phyloP scores from a whole-genome alignment of 2,888 invertebrate genomes.

The Andrena praecox region DNA sequence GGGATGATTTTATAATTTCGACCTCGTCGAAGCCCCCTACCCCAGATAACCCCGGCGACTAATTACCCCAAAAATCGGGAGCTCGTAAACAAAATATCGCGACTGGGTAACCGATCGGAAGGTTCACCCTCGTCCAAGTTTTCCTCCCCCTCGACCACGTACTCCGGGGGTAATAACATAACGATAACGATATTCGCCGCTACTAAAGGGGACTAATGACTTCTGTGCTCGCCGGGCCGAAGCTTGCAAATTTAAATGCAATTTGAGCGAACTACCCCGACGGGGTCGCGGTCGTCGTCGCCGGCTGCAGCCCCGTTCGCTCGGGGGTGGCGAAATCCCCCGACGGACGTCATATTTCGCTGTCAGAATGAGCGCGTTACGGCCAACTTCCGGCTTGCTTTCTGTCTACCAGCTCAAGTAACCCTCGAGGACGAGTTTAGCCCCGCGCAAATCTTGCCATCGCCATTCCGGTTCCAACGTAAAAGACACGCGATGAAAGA shows the following conservation, averaged over 20 bases:
- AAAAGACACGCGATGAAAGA: not conserved
- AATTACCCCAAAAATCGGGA: not conserved
- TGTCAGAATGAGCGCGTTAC: slow-evolving; percentile 53
- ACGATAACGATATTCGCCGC: slow-evolving; percentile 53
- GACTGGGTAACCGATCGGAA: slow-evolving; percentile 18
- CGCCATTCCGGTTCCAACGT: not conserved
- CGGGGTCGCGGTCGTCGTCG: slow-evolving; percentile 49
- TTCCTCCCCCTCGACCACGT: slow-evolving; percentile 1
- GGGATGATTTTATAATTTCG: too few species aligned
- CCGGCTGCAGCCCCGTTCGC: slow-evolving; percentile 40
- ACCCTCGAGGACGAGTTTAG: slow-evolving; percentile 37
- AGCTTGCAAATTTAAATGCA: slow-evolving; percentile 69
- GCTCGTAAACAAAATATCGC: slow-evolving; percentile 14
- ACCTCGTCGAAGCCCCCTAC: not conserved
- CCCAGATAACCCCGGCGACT: not conserved
- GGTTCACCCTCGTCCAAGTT: not conserved
- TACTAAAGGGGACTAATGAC: slow-evolving; percentile 64
- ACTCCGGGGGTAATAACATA: slow-evolving; percentile 33
- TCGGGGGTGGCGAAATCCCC: slow-evolving; percentile 37
- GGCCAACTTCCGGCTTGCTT: slow-evolving; percentile 56
- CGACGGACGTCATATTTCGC: slow-evolving; percentile 63
- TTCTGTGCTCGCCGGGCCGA: slow-evolving; percentile 49
- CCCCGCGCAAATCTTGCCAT: slow-evolving; percentile 37
- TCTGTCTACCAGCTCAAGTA: slow-evolving; percentile 46
- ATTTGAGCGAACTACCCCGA: slow-evolving; percentile 64